phyloP scores from a whole-genome alignment of 2,888 invertebrate genomes.

The Torymus texanus region DNA sequence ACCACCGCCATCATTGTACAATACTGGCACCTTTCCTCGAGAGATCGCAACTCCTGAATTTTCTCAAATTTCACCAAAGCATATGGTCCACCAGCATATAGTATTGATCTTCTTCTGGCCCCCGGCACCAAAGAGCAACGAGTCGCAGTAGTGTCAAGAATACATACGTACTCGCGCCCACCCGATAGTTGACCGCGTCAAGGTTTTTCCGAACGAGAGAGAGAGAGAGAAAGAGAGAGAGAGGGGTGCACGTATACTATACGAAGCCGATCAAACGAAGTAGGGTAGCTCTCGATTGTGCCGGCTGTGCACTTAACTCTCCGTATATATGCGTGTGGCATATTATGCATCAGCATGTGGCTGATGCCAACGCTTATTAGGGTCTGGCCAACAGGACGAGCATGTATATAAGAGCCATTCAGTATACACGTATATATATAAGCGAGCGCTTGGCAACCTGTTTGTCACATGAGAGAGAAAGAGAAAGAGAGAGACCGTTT shows the following conservation, averaged over 20 bases:
- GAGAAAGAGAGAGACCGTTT: too few relatives aligned
- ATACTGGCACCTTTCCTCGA: background rate
- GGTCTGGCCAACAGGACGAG: slow-evolving; percentile 5
- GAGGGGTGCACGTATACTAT: slow-evolving; percentile 27
- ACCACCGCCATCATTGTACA: too few relatives aligned
- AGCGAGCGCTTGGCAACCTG: slow-evolving; percentile 10
- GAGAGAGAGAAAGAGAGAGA: slow-evolving; percentile 47
- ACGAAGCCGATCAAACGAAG: slow-evolving; percentile 53
- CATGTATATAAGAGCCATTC: slow-evolving; percentile 25
- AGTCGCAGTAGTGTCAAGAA: slow-evolving; percentile 44
- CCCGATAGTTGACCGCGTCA: slow-evolving; percentile 55
- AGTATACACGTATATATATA: slow-evolving; percentile 11
- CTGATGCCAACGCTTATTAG: slow-evolving; percentile 73
- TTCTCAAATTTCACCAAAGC: slow-evolving; percentile 52
- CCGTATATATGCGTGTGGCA: slow-evolving; percentile 60
- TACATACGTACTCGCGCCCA: slow-evolving; percentile 50
- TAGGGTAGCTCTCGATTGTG: slow-evolving; percentile 52
- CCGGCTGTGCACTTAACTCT: slow-evolving; percentile 71
- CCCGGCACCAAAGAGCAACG: slow-evolving; percentile 26
- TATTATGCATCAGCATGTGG: slow-evolving; percentile 74
- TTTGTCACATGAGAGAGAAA: too few relatives aligned
- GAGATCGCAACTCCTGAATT: slow-evolving; percentile 19
- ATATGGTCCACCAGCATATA: slow-evolving; percentile 41
- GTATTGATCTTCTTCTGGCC: slow-evolving; percentile 50
- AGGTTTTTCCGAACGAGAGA: slow-evolving; percentile 50